Evolutionary conservation across 2,888 invertebrate species (phyloP).

Genomic region (Papilio demoleus): DNA sequence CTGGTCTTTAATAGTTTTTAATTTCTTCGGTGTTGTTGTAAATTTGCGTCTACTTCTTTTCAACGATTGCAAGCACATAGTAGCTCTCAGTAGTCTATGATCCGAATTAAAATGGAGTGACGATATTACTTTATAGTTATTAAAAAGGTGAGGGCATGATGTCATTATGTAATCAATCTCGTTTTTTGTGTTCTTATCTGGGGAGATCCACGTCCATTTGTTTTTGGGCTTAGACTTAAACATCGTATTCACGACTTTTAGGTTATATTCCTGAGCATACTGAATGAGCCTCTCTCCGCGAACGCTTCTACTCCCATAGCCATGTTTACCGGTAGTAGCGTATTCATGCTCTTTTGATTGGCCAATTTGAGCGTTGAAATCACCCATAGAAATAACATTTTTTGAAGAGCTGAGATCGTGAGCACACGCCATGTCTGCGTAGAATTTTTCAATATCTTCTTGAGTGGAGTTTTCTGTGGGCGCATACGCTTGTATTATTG

Average conservation of each 20-base stretch:
- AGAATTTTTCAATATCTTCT: conserved; percentile 45
- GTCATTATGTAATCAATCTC: conserved; percentile 35
- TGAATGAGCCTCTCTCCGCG: conserved; percentile 42
- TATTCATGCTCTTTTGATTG: conserved; percentile 38
- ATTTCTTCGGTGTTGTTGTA: conserved; percentile 28
- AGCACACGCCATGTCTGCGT: conserved; percentile 40
- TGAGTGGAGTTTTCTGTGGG: conserved; percentile 44
- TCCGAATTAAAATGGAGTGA: conserved; percentile 42
- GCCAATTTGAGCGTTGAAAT: conserved; percentile 45
- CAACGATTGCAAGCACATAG: conserved; percentile 36
- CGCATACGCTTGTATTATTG: conserved; percentile 44
- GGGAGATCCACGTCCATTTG: conserved; percentile 44
- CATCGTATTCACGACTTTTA: conserved; percentile 44
- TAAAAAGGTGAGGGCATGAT: conserved; percentile 21
- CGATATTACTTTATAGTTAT: conserved; percentile 42
- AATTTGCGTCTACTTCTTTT: conserved; percentile 37
- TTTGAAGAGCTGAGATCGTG: conserved; percentile 38
- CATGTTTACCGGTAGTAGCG: conserved; percentile 37
- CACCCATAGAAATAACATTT: conserved; percentile 43
- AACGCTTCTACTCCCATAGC: conserved; percentile 41
- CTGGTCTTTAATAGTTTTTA: conserved; percentile 40
- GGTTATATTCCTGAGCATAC: conserved; percentile 43
- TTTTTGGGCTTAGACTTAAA: conserved; percentile 41
- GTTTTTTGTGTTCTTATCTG: conserved; percentile 33
- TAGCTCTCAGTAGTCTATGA: conserved; percentile 43